Base-by-base conservation (phyloP, 2,888 invertebrate genomes). In the Syritta pipiens region DNA sequence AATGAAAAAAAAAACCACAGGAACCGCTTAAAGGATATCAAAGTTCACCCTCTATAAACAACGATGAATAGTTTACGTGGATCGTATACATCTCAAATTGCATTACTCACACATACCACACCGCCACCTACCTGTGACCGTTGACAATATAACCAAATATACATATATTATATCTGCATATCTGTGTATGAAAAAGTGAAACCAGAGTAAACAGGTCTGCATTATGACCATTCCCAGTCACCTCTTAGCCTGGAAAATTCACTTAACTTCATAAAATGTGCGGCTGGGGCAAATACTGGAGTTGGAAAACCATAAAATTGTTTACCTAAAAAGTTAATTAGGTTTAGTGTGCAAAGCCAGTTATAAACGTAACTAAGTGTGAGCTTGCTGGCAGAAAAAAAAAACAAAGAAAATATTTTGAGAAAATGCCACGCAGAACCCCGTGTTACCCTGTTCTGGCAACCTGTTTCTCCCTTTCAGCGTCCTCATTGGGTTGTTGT, bases 251-350 rank as follows among this genome's bases (percentile, higher is more conserved):
- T 3, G 14, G 37, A 14, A 40, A 57, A 40, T 30, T 40, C 48
- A 57, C 30, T 67, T 40, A 40, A 26, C 22, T 44, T 42, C 22
- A n/a, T 22, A 32, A 53, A 53, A 30, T 40, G 51, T 51, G 26
- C 44, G 26, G 20, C 35, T 46, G 10, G 7, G 20, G 44, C 32
- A 60, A 35, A 35, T 22, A 44, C 62, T 20, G 32, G 51, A 57
- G 57, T 59, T 20, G 44, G 35, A 59, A 65, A 53, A 53, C 59
- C 71, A 65, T 65, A 49, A 72, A 51, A 59, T 53, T 74, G 59
- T 74, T 74, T 53, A 63, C 51, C 51, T 40, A 51, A 46, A 57
- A 65, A 65, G 42, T 71, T 77, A 71, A 77, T 77, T 71, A 71
- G 59, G 26, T 71, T 77, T 71, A 59, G 59, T 60, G 59, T 65